Base-by-base conservation (phyloP, 2,888 invertebrate species). In the Stenolophus ochropezus region DNA sequence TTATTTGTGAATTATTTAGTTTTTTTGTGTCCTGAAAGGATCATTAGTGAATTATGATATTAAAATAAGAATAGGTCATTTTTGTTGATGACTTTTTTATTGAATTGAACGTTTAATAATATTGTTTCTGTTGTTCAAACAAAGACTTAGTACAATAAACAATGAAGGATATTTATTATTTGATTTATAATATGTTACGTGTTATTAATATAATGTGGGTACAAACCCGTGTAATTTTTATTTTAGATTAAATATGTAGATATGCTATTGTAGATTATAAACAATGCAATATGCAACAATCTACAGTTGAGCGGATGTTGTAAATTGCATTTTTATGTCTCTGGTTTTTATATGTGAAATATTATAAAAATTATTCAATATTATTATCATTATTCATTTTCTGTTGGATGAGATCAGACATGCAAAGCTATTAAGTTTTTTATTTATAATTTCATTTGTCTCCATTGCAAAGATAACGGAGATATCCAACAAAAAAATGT, bases 1-100 rank as follows among this genome's bases (percentile, higher is more conserved):
- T 76, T 76, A 76, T 76, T 42, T 20, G 25, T 76, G 76, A 76
- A 76, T 76, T 76, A 76, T 76, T 56, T 42, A 76, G 49, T 47
- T 73, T 69, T n/a, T 69, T 69, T 74, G 51, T 74, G 25, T 11
- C 23, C 74, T 74, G 74, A 23, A 74, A 53, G 53, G 25, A 25
- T 74, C 74, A 74, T 74, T 74, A 74, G 53, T 73, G 73, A 42
- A 74, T 74, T 74, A 74, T 74, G 53, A 74, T 53, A 74, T 74
- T 74, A 53, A 53, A 53, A 51, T 74, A 74, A 25, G 51, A 53
- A 53, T 21, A 16, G 27, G 49, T 74, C 16, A 74, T 53, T 74
- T 51, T 53, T 18, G 42, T 42, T 69, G 65, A 69, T 69, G 27
- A 14, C 65, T 69, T 69, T 69, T 69, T 69, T 69, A 69, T 69